Conservation (phyloP, 1,140 invertebrate species). For the Vanessa atalanta region DNA sequence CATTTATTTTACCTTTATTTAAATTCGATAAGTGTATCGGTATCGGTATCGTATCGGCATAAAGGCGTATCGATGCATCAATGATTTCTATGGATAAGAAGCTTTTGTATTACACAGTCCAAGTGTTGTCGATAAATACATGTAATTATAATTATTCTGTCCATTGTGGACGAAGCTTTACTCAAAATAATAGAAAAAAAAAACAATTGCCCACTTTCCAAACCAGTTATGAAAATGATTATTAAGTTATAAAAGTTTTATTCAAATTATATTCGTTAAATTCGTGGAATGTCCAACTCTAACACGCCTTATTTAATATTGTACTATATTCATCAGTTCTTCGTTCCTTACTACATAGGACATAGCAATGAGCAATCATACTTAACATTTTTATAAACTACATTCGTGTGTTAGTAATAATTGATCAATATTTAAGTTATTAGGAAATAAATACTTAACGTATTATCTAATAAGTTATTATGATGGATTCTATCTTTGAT, state of each 20-base stretch:
- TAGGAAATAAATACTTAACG: constrained; percentile 4
- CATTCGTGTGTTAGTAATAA: neutral
- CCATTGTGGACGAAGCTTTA: too few relatives aligned
- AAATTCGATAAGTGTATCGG: too few relatives aligned
- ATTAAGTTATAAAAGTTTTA: neutral
- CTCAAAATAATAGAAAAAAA: too few relatives aligned
- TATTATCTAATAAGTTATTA: constrained; percentile 3
- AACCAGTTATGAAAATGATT: too few relatives aligned
- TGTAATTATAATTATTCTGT: too few relatives aligned
- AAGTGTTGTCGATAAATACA: too few relatives aligned
- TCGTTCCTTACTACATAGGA: neutral
- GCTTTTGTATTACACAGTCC: too few relatives aligned
- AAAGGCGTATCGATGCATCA: too few relatives aligned
- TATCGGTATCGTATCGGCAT: too few relatives aligned
- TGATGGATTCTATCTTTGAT: constrained; percentile 1
- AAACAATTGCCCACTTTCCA: too few relatives aligned
- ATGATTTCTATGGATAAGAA: too few relatives aligned
- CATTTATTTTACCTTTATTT: too few relatives aligned
- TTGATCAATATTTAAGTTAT: neutral
- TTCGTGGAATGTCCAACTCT: constrained; percentile 1
- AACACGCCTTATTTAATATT: constrained; percentile 10
- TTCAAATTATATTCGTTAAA: neutral
- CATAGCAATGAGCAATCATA: neutral
- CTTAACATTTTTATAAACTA: neutral
- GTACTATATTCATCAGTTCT: constrained; percentile 19